Percentiles rank a stretch among this genome's conserved stretches.
Evolutionary conservation across 2,113 vertebrate genomes (phyloP).

Genomic region (Ailuropoda melanoleuca): DNA sequence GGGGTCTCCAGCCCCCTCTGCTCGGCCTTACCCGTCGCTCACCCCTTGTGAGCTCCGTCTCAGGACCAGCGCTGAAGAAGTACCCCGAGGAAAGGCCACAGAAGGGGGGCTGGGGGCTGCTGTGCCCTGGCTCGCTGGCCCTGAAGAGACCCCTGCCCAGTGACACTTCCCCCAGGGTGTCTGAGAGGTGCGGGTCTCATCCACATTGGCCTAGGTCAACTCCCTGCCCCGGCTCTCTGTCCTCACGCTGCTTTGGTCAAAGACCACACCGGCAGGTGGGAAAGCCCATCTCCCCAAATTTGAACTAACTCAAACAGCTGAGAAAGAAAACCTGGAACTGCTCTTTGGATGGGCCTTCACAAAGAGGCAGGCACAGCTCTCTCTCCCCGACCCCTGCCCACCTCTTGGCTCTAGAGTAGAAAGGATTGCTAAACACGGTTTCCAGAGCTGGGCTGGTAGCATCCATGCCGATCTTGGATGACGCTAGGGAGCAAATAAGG

Average conservation of each 20-base stretch:
- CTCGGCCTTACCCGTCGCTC: neutral
- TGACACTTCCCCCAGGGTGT: neutral
- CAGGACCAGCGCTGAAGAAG: neutral
- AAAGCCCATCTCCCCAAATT: neutral
- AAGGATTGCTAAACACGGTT: conserved; percentile 27
- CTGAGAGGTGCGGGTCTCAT: neutral
- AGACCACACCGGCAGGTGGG: neutral
- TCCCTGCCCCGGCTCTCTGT: neutral
- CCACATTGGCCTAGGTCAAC: neutral
- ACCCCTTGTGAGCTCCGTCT: neutral
- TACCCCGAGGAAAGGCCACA: neutral
- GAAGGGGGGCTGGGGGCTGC: neutral
- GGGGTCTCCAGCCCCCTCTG: neutral
- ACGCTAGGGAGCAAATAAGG: conserved; percentile 46
- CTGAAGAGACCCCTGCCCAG: neutral
- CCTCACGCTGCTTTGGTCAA: neutral
- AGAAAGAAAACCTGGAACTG: neutral
- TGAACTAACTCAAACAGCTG: neutral
- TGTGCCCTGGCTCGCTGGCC: neutral
- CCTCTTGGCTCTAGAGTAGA: neutral
- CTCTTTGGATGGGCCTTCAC: neutral
- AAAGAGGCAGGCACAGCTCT: neutral
- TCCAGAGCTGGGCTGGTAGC: conserved; percentile 75
- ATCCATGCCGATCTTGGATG: conserved; percentile 42
- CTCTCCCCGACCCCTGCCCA: neutral